Evolutionary conservation across 2,113 vertebrate genomes (phyloP).

Genomic region (Strix uralensis): DNA sequence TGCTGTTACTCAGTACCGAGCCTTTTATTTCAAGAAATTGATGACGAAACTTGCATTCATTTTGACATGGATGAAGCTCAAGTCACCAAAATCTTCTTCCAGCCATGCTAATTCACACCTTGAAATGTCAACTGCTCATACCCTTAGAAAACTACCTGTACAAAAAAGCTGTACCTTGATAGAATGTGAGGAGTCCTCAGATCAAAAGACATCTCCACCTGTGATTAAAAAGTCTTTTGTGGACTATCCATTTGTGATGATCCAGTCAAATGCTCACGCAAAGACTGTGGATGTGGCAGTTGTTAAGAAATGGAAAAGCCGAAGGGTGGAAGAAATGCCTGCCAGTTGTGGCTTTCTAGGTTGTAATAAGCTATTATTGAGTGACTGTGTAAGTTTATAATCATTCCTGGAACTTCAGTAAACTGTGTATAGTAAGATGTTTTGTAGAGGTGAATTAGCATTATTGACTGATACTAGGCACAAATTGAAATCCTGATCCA

Average conservation of each 20-base stretch:
- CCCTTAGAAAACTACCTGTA: constrained; percentile 40
- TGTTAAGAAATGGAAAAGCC: constrained; percentile 52
- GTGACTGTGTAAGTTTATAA: constrained; percentile 24
- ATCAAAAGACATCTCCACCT: constrained; percentile 31
- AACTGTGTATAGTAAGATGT: background rate
- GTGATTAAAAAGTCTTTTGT: constrained; percentile 54
- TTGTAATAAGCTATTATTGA: constrained; percentile 52
- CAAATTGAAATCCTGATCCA: background rate
- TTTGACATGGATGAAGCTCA: constrained; percentile 67
- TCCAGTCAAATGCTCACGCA: constrained; percentile 31
- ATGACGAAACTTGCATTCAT: constrained; percentile 60
- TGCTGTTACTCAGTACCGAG: constrained; percentile 57
- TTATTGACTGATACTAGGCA: background rate
- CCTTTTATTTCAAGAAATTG: constrained; percentile 71
- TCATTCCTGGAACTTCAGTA: background rate
- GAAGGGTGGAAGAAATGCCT: constrained; percentile 38
- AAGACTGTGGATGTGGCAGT: constrained; percentile 34
- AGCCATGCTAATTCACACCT: constrained; percentile 23
- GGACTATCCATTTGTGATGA: constrained; percentile 24
- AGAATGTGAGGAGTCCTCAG: constrained; percentile 46
- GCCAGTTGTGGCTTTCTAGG: constrained; percentile 45
- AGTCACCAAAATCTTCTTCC: constrained; percentile 57
- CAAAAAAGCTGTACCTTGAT: constrained; percentile 51
- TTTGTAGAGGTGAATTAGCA: background rate
- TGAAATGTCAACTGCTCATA: constrained; percentile 35